phyloP scores from a whole-genome alignment of 2,113 vertebrate species.

The Sialia sialis region DNA sequence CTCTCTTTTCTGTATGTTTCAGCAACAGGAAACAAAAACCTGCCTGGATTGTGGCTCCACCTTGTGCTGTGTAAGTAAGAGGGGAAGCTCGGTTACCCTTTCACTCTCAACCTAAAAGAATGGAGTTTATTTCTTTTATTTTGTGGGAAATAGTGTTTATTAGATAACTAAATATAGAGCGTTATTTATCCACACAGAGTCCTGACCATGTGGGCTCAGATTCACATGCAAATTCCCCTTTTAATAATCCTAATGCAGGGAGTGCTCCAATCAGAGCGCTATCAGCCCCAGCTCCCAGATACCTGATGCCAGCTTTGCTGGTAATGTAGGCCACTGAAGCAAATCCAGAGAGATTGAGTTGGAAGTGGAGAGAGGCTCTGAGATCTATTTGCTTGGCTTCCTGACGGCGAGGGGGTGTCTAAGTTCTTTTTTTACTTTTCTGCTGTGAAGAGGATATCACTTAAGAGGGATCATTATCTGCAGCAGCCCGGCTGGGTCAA shows the following conservation, averaged over 20 bases:
- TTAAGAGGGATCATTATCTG: constrained; percentile 57
- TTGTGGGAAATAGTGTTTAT: constrained; percentile 19
- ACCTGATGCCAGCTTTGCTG: constrained; percentile 69
- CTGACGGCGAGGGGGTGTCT: neutral
- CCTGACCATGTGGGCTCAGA: constrained; percentile 46
- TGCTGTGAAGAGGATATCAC: constrained; percentile 47
- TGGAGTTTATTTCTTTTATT: neutral
- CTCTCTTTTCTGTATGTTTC: constrained; percentile 9
- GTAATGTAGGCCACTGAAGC: constrained; percentile 76
- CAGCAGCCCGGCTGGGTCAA: constrained; percentile 34
- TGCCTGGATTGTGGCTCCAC: neutral
- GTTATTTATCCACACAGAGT: constrained; percentile 39
- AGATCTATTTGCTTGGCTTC: constrained; percentile 54
- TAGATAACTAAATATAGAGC: constrained; percentile 39
- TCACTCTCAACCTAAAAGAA: neutral
- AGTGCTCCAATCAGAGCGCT: constrained; percentile 50
- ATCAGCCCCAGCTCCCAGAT: constrained; percentile 31
- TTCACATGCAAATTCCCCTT: constrained; percentile 61
- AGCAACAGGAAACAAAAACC: constrained; percentile 29
- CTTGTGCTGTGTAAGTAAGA: neutral
- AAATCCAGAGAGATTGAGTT: constrained; percentile 77
- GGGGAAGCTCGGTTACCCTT: neutral
- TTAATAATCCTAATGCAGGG: constrained; percentile 64
- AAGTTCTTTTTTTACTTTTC: constrained; percentile 1
- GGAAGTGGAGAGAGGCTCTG: constrained; percentile 35